Base-by-base conservation (phyloP, 2,888 invertebrate species). In the Therioaphis trifolii region DNA sequence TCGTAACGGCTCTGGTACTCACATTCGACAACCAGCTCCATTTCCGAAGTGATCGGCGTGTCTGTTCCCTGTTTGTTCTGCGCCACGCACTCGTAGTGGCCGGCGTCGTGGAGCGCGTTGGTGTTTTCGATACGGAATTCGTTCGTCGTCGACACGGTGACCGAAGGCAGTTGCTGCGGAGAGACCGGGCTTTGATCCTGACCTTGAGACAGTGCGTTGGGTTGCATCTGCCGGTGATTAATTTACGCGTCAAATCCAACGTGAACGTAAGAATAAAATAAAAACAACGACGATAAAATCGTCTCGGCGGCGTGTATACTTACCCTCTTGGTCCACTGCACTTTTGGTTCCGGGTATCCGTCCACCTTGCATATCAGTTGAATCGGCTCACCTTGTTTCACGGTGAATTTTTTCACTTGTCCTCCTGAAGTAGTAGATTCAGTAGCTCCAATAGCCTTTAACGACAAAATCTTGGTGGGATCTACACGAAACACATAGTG, bases 51-150 rank as follows among this genome's bases (percentile, higher is more conserved):
- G 80, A 46, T 24, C 21, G 11, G 71, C 4, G 27, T 24, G 5
- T 21, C 14, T 11, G 46, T n/a, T 21, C 55, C 3, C 1, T 35
- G 9, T n/a, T 43, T 87, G 86, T 90, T 91, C 84, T 89, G 88
- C 43, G 90, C 90, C 18, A 89, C 87, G 86, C 91, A 91, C 61
- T 89, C 88, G 86, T 90, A 91, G 35, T 86, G 86, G 12, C 90
- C 91, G 40, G 88, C 87, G 86, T 90, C 88, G 35, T 88, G 72
- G 40, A 61, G 29, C 11, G 61, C 71, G 35, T 3, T 1, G 0
- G 63, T 58, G 0, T 61, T 24, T 1, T 82, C 80, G 40, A 82
- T 82, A 18, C 80, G 72, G 12, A 82, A 61, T 27, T 88, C 87
- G 18, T 68, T 68, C 7, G 66, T 55, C n/a, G 52, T 49, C 7